phyloP scores from a whole-genome alignment of 2,888 invertebrate species.

The Sphecodes monilicornis region DNA sequence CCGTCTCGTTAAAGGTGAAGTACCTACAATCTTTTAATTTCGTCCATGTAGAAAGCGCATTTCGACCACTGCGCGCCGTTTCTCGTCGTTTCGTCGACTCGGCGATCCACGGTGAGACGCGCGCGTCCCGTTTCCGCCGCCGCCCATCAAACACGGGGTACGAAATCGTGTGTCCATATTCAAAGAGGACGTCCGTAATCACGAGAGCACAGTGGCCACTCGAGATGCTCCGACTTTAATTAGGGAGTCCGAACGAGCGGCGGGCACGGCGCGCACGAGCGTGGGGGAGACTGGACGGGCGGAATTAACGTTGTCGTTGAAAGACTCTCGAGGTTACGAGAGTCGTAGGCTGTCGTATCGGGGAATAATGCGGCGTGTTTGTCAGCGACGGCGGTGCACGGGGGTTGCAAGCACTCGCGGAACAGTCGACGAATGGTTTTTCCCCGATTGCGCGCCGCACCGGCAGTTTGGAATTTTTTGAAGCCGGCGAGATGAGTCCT shows the following conservation, averaged over 20 bases:
- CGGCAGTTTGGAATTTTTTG: slow-evolving; percentile 38
- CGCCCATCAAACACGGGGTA: slow-evolving; percentile 9
- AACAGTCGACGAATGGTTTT: slow-evolving; percentile 39
- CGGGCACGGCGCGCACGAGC: not conserved
- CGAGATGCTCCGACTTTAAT: slow-evolving; percentile 48
- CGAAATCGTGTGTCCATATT: slow-evolving; percentile 51
- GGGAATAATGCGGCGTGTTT: slow-evolving; percentile 46
- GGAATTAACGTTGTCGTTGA: slow-evolving; percentile 56
- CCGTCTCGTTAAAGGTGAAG: not conserved
- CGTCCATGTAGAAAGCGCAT: not conserved
- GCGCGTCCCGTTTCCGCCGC: not conserved
- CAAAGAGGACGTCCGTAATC: slow-evolving; percentile 46
- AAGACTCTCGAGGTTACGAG: slow-evolving; percentile 54
- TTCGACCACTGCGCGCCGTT: not conserved
- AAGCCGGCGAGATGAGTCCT: slow-evolving; percentile 30
- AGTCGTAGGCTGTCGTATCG: slow-evolving; percentile 44
- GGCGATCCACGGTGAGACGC: not conserved
- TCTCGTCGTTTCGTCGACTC: not conserved
- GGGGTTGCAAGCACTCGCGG: slow-evolving; percentile 36
- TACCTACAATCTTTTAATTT: not conserved
- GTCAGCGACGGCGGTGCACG: not conserved
- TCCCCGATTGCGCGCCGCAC: slow-evolving; percentile 19
- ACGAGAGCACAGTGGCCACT: slow-evolving; percentile 14
- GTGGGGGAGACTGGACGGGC: not conserved
- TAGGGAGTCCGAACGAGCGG: slow-evolving; percentile 34